Percentiles rank a stretch among this genome's conserved stretches.
Conservation (phyloP, 1,140 invertebrate species). For the Potamilus streckersoni region DNA sequence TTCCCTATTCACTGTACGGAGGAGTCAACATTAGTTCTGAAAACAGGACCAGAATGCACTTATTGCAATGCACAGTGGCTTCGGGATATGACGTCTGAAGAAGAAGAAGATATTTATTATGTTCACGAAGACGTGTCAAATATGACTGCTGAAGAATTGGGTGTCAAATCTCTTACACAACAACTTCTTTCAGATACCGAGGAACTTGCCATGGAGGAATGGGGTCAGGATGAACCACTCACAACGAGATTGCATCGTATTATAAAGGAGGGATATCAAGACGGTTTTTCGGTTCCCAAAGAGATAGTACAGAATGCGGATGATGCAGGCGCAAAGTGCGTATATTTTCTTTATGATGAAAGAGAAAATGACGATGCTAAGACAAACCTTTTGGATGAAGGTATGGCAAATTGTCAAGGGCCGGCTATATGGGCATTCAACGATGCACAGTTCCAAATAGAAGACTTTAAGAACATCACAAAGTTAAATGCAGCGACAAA, state of each 20-base stretch:
- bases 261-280: conserved; percentile 44
- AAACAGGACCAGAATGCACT: conserved; percentile 27
- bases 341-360: conserved; percentile 60
- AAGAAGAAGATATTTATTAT: conserved; percentile 29
- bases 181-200: conserved; percentile 26
- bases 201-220: conserved; percentile 28
- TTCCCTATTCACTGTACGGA: conserved; percentile 5
- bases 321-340: conserved; percentile 58
- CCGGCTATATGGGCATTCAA: conserved; percentile 52
- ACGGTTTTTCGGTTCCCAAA: conserved; percentile 55
- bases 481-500: conserved; percentile 56
- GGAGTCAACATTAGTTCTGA: conserved; percentile 16
- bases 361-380: conserved; percentile 42
- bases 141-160: conserved; percentile 30
- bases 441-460: conserved; percentile 43
- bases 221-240: conserved; percentile 48
- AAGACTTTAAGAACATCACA: conserved; percentile 48
- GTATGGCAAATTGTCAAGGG: conserved; percentile 45
- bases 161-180: conserved; percentile 41
- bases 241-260: conserved; percentile 41
- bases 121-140: conserved; percentile 34
- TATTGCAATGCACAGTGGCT: conserved; percentile 10
- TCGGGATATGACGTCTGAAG: conserved; percentile 4
- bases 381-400: conserved; percentile 45
- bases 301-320: conserved; percentile 68